Evolutionary conservation across 2,888 invertebrate genomes (phyloP), one percentile per base, ranked within the genome.

Genomic region (Dryococelus australis): DNA sequence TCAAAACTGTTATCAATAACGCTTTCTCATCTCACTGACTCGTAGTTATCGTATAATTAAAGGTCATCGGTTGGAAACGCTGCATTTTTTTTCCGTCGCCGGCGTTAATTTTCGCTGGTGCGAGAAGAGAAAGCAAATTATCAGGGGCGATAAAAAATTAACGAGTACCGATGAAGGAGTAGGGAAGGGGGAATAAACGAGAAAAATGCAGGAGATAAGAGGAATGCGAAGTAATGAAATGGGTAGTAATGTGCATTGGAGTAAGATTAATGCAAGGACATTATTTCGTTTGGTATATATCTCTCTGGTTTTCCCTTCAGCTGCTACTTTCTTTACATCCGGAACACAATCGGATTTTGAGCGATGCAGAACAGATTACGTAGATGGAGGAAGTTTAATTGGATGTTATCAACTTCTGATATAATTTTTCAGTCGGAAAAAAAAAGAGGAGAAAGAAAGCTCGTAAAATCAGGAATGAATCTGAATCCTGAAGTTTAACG

Each of bases 321-420:
- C 79, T 79, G 35, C 35, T 35, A 35, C 65, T 83, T 27, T 83
- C 43, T 35, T 83, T 83, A 83, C 65, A 65, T 65, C 65, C 65
- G 43, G 28, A 83, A 83, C 43, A 43, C 83, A 43, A 83, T 83
- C 43, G 28, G 83, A 83, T 83, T 83, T 83, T 83, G 83, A 83
- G 43, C 12, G 83, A 83, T 83, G 43, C 43, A 35, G 28, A 35
- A 43, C 83, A 65, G 83, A 83, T 83, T 83, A 83, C 83, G 43
- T 13, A 27, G 35, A 83, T 28, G 28, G 81, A 53, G 80, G 81
- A 85, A 85, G 85, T 87, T 87, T 87, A 87, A 87, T 87, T 87
- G 85, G 85, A 87, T 87, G 85, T 85, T 85, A 87, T 87, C 85
- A 85, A 81, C 87, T 87, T 87, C 65, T 65, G 47, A 84, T 79